Conservation (phyloP, 2,113 vertebrate species). For the Tinamus guttatus region DNA sequence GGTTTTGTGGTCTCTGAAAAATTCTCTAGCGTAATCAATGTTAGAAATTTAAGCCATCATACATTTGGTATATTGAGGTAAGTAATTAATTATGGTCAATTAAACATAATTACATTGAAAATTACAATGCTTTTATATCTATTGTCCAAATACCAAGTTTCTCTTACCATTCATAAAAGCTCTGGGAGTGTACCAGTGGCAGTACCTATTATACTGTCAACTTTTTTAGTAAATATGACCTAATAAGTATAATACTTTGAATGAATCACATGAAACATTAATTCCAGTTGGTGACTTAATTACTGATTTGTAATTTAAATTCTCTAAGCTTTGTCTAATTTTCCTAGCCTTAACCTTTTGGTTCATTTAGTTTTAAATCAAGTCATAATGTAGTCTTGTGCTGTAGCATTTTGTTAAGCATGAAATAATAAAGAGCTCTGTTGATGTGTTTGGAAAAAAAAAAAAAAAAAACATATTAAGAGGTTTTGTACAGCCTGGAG, state of each 20-base stretch:
- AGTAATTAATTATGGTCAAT: not conserved
- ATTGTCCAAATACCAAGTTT: not conserved
- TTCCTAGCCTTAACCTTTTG: not conserved
- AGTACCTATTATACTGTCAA: not conserved
- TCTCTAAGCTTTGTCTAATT: not conserved
- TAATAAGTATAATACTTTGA: not conserved
- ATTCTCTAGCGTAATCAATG: not conserved
- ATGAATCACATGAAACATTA: not conserved
- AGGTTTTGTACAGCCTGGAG: not conserved
- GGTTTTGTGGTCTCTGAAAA: not conserved
- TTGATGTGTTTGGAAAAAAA: not conserved
- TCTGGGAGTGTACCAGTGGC: not conserved
- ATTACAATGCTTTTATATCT: not conserved
- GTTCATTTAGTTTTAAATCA: not conserved
- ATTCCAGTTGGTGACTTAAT: constrained; percentile 12
- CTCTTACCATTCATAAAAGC: not conserved
- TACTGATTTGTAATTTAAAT: constrained; percentile 30
- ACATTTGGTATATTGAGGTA: not conserved
- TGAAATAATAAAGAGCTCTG: not conserved
- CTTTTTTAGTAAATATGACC: constrained; percentile 12
- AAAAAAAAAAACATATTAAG: not conserved
- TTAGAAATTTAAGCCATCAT: not conserved
- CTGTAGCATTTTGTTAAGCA: not conserved
- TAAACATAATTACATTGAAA: not conserved
- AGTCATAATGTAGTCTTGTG: not conserved